Conservation (phyloP, 2,888 invertebrate species). For the Cactoblastis cactorum region DNA sequence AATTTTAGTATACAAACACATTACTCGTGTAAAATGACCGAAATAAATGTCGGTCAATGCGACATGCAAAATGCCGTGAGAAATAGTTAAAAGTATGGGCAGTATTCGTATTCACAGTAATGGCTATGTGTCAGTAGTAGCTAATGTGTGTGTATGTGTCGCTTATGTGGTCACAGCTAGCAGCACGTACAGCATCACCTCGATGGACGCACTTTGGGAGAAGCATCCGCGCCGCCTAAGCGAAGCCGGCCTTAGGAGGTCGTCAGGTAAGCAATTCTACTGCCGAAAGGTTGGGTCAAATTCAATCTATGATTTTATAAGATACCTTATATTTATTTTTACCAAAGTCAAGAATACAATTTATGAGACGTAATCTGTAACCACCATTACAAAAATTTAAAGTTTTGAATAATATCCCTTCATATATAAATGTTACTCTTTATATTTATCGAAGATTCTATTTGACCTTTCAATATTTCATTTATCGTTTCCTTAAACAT, state of each 20-base stretch:
- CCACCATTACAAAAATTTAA: no score
- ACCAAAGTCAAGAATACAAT: no score
- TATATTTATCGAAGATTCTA: slow-evolving; percentile 17
- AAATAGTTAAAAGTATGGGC: slow-evolving; percentile 19
- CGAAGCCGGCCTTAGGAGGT: slow-evolving; percentile 87
- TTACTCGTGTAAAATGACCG: not conserved
- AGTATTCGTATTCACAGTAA: slow-evolving; percentile 7
- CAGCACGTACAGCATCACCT: slow-evolving; percentile 81
- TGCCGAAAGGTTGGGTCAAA: not conserved
- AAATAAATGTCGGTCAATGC: slow-evolving; percentile 1
- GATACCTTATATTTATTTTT: no score
- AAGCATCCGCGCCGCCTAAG: slow-evolving; percentile 85
- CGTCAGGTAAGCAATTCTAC: slow-evolving; percentile 82
- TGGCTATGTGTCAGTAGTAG: slow-evolving; percentile 52
- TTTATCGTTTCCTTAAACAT: slow-evolving; percentile 19
- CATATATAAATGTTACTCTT: no score
- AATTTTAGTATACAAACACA: not conserved
- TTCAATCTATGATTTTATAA: slow-evolving; percentile 10
- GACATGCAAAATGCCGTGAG: slow-evolving; percentile 26
- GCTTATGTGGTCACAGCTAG: slow-evolving; percentile 71
- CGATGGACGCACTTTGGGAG: slow-evolving; percentile 87
- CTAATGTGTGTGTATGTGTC: slow-evolving; percentile 73
- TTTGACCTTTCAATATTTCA: slow-evolving; percentile 27
- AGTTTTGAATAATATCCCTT: no score
- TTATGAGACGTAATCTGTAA: no score